Evolutionary conservation across 2,113 vertebrate genomes (phyloP), one percentile per base, ranked within the genome.

Genomic region (Turdus rufiventris): DNA sequence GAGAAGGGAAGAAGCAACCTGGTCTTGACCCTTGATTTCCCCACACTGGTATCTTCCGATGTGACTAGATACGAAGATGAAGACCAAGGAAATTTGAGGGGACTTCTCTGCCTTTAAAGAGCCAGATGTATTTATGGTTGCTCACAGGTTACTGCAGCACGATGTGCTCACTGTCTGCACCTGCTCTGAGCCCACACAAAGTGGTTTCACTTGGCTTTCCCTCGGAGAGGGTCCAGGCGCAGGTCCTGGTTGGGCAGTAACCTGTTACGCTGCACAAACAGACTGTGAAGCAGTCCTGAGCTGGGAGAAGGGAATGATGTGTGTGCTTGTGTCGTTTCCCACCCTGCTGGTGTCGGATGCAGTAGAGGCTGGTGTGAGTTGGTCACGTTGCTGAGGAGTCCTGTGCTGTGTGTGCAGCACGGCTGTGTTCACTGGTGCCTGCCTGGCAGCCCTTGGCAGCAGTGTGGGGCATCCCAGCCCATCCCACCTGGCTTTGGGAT

Each of bases 1-100:
- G 66, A 88, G 58, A 91, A 85, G 66, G 63, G 60, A 91, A 65
- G 81, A 92, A 97, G 80, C 88, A 90, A 24, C 77, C 85, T 91
- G 92, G 38, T 66, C 33, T 87, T 74, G 90, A 77, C 83, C 93
- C 50, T 82, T 91, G 94, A 53, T 86, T 85, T 78, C 81, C 87
- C 80, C 68, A 80, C 66, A 82, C 76, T 84, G 79, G 73, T 97
- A 94, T 96, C 91, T 96, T 91, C 89, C 73, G 78, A 88, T 88
- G 84, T 85, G 94, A 79, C 85, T 91, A 93, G 71, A 74, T 71
- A 25, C 6, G 84, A 92, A 94, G 95, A 68, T 77, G 88, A 96
- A 85, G 89, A 90, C 80, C 85, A 71, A 91, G 68, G 67, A 93
- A 53, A 91, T 95, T 88, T 86, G 82, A 90, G 60, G 88, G 79